Evolutionary conservation across 2,113 vertebrate genomes (phyloP).

Genomic region (Spea bombifrons): DNA sequence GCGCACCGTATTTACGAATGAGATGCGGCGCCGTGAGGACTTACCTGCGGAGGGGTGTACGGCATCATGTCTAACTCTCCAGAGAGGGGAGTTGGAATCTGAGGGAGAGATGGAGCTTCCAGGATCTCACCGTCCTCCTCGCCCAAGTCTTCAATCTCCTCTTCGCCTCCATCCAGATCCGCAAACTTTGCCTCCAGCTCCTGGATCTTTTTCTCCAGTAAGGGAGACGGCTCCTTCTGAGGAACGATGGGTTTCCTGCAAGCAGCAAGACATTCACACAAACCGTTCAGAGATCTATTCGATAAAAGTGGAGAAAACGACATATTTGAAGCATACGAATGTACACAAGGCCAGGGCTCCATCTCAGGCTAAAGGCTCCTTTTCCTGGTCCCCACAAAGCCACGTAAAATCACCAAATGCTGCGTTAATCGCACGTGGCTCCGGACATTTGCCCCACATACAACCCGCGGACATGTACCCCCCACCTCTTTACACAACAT

Average conservation of each 20-base stretch:
- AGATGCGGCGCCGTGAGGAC: neutral
- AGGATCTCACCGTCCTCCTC: conserved; percentile 89
- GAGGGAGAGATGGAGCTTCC: conserved; percentile 80
- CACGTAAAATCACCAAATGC: no score
- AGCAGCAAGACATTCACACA: conserved; percentile 33
- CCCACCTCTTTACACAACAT: neutral
- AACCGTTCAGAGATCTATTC: neutral
- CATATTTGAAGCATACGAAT: no score
- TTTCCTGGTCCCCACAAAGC: no score
- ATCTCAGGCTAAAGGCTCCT: no score
- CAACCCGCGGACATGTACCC: neutral
- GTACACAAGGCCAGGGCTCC: no score
- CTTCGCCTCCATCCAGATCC: conserved; percentile 88
- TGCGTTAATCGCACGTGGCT: no score
- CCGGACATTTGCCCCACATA: no score
- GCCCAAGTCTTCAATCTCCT: conserved; percentile 92
- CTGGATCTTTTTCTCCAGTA: conserved; percentile 94
- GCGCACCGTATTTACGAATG: no score
- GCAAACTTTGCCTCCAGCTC: conserved; percentile 97
- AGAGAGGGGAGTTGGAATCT: conserved; percentile 81
- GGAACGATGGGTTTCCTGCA: conserved; percentile 92
- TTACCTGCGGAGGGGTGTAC: conserved; percentile 92
- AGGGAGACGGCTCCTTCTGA: conserved; percentile 94
- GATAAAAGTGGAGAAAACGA: no score
- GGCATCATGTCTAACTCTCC: conserved; percentile 90